Conservation (phyloP, 1,140 invertebrate genomes). For the Drosophila mayri region DNA sequence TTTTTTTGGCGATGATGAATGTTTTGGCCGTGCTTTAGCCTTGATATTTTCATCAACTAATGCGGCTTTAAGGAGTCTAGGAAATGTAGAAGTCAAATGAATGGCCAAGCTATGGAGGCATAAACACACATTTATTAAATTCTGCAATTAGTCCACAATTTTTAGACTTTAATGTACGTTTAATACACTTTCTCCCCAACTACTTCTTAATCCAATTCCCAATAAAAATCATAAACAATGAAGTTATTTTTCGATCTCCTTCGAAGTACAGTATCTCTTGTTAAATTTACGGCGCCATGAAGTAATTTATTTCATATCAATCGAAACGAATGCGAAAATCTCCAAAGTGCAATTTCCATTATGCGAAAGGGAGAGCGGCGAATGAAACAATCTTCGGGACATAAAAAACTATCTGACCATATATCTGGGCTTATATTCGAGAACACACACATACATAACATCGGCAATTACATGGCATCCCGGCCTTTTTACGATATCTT, state of each 20-base stretch:
- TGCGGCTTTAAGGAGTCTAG: slow-evolving; percentile 8
- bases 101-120: not conserved
- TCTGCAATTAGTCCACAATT: too few relatives aligned
- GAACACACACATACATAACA: slow-evolving; percentile 50
- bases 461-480: slow-evolving; percentile 59
- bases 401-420: slow-evolving; percentile 58
- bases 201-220: not conserved
- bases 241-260: not conserved
- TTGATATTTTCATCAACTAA: slow-evolving; percentile 30
- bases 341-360: slow-evolving; percentile 61
- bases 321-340: slow-evolving; percentile 37
- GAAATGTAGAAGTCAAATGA: too few relatives aligned
- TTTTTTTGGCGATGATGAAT: slow-evolving; percentile 25
- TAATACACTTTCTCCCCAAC: not conserved
- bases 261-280: not conserved
- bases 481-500: slow-evolving; percentile 67
- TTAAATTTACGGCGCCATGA: slow-evolving; percentile 34
- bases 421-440: slow-evolving; percentile 30
- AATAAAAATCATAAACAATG: not conserved
- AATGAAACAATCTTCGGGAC: slow-evolving; percentile 63
- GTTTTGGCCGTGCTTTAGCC: slow-evolving; percentile 10
- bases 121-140: not conserved
- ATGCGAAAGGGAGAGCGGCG: slow-evolving; percentile 21
- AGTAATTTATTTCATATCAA: slow-evolving; percentile 50
- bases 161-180: not conserved